Base-by-base conservation (phyloP, 2,888 invertebrate species). In the Eurytoma californica region DNA sequence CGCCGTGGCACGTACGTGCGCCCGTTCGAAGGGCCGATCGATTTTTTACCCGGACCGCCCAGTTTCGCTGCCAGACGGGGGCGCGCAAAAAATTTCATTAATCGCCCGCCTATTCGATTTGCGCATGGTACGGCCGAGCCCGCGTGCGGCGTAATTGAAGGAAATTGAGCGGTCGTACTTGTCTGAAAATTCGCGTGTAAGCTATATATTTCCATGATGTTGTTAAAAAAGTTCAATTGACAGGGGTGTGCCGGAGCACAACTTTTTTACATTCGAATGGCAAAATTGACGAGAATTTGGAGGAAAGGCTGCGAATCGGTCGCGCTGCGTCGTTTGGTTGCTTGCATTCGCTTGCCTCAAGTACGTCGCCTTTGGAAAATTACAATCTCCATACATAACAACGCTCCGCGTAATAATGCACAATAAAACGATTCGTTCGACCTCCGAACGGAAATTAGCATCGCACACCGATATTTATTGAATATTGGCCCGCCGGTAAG, bases 401-500 rank as follows among this genome's bases (percentile, higher is more conserved):
- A 14, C n/a, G 14, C 5, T 61, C 5, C 53, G 30, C 53, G 53
- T 69, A 39, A 57, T 60, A 47, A 66, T 74, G 66, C 58, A 76
- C 68, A 75, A 70, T 70, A 77, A 77, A 77, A 77, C 70, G 77
- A 65, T 70, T 70, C 60, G 67, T 67, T 67, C 58, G 57, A 72
- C 79, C 80, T 72, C 77, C 78, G 80, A 81, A 72, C 68, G 68
- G 61, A 78, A 73, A 82, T 80, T 72, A 81, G 74, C 77, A 81
- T 84, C 80, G 66, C 77, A 58, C 86, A 87, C 89, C 89, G 90
- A 90, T 90, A 90, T 90, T 90, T 90, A 88, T 88, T 86, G 90
- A 89, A 90, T 90, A 90, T 90, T 90, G 88, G 87, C 87, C 89
- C 89, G 86, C 84, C 85, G 88, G 86, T 86, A 85, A 85, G 82